Evolutionary conservation across 2,888 invertebrate genomes (phyloP).

Genomic region (Gastracanthus pulcherrimus): DNA sequence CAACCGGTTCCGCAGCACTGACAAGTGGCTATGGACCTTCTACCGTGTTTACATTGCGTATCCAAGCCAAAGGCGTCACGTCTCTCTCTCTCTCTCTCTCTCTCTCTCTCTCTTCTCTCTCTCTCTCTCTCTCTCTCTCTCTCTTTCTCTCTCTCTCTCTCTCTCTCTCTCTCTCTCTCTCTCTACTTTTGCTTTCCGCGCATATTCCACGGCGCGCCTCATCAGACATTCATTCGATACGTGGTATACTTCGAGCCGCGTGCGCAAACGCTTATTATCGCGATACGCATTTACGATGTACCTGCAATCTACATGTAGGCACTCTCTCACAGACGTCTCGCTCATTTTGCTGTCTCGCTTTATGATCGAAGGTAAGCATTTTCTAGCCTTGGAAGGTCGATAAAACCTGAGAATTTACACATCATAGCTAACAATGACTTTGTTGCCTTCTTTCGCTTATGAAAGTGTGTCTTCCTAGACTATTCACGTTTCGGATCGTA

Average conservation of each 20-base stretch:
- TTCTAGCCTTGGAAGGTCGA: slow-evolving; percentile 50
- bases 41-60: slow-evolving; percentile 66
- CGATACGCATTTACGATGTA: neutral
- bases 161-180: neutral
- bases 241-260: slow-evolving; percentile 18
- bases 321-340: neutral
- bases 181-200: neutral
- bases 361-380: slow-evolving; percentile 22
- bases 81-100: neutral
- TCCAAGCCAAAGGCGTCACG: slow-evolving; percentile 36
- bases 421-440: neutral
- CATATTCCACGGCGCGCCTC: neutral
- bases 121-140: neutral
- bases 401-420: neutral
- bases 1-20: slow-evolving; percentile 71
- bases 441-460: neutral
- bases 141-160: neutral
- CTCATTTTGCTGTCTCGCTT: neutral
- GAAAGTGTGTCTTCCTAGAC: too few relatives aligned
- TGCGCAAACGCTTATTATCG: neutral
- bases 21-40: slow-evolving; percentile 61
- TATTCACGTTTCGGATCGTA: too few relatives aligned
- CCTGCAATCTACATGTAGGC: neutral
- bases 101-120: neutral
- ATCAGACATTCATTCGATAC: slow-evolving; percentile 42